phyloP scores from a whole-genome alignment of 23 tunicate genomes.

The Clavelina lepadiformis region DNA sequence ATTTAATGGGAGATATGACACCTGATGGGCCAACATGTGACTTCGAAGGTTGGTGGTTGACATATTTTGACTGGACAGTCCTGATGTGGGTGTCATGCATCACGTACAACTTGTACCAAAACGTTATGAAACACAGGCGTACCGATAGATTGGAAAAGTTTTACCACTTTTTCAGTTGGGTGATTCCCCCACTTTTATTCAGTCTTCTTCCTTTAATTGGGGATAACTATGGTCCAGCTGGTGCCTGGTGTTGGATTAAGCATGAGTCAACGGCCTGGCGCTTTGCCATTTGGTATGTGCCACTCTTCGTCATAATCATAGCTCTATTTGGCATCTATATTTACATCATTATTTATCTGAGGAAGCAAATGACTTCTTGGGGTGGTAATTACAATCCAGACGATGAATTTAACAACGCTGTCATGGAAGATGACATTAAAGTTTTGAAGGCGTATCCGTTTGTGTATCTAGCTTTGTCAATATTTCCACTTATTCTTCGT shows the following conservation, averaged over 20 bases:
- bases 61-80: slow-evolving; percentile 92
- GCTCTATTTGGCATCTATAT: slow-evolving; percentile 38
- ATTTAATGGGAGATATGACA: slow-evolving; percentile 75
- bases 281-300: slow-evolving; percentile 84
- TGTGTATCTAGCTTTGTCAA: slow-evolving; percentile 61
- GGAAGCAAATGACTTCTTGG: slow-evolving; percentile 35
- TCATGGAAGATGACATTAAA: slow-evolving; percentile 70
- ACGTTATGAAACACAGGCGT: slow-evolving; percentile 43
- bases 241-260: slow-evolving; percentile 98
- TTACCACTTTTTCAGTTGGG: slow-evolving; percentile 68
- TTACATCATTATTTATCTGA: slow-evolving; percentile 51
- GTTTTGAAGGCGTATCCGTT: slow-evolving; percentile 71
- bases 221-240: slow-evolving; percentile 94
- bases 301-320: slow-evolving; percentile 49
- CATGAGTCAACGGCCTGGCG: slow-evolving; percentile 75
- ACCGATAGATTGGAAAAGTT: slow-evolving; percentile 39
- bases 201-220: slow-evolving; percentile 85
- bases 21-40: slow-evolving; percentile 79
- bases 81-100: slow-evolving; percentile 81
- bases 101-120: slow-evolving; percentile 64
- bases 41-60: slow-evolving; percentile 95
- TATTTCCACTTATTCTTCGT: slow-evolving; percentile 81
- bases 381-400: slow-evolving; percentile 69
- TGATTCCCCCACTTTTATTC: slow-evolving; percentile 54
- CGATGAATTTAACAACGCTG: slow-evolving; percentile 26